Conservation (phyloP, 1,140 invertebrate species). For the Pogonognathellus flavescens region DNA sequence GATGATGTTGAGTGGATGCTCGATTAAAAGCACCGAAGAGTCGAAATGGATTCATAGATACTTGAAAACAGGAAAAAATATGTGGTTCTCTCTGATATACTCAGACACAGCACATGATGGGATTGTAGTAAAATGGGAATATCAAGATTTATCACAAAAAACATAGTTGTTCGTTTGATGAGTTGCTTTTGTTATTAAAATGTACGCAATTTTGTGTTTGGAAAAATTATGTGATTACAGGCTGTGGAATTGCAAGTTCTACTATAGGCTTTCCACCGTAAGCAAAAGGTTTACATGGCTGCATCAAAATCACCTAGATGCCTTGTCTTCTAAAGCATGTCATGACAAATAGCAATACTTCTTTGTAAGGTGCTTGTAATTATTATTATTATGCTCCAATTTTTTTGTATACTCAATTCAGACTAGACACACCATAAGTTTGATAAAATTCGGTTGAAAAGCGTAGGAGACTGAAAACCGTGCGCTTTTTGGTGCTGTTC, state of each 20-base stretch:
- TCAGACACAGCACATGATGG: not conserved
- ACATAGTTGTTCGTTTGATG: not conserved
- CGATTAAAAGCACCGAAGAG: constrained; percentile 52
- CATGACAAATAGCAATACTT: not conserved
- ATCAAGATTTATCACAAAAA: too few relatives aligned
- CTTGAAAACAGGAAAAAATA: not conserved
- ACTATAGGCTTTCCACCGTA: too few relatives aligned
- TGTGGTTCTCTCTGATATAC: not conserved
- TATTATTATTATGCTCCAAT: not conserved
- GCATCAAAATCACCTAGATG: too few relatives aligned
- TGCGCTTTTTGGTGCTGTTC: not conserved
- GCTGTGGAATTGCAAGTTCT: not conserved
- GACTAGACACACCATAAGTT: too few relatives aligned
- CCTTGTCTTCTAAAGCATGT: not conserved
- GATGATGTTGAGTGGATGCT: constrained; percentile 53
- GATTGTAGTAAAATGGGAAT: not conserved
- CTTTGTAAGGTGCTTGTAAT: not conserved
- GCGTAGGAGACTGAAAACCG: too few relatives aligned
- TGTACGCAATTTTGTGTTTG: not conserved
- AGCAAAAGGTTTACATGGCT: too few relatives aligned
- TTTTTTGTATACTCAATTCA: too few relatives aligned
- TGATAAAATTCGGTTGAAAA: too few relatives aligned
- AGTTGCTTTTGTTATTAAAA: not conserved
- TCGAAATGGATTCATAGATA: constrained; percentile 23
- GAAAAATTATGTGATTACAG: not conserved